Evolutionary conservation across 1,140 invertebrate genomes (phyloP).

Genomic region (Bombus huntii): DNA sequence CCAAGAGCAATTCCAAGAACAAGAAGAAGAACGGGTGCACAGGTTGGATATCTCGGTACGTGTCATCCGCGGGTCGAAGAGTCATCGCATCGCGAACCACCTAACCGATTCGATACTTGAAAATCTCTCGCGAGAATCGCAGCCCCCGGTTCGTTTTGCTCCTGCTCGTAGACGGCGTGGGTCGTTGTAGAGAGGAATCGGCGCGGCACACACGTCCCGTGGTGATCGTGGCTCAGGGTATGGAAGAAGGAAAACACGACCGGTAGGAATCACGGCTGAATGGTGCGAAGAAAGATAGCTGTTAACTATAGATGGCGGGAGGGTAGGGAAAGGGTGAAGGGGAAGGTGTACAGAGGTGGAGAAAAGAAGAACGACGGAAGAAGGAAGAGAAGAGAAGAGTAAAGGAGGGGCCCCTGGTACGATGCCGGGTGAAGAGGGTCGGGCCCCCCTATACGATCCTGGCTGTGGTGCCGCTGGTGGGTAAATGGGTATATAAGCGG

Average conservation of each 20-base stretch:
- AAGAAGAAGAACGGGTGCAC: neutral
- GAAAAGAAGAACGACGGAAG: conserved; percentile 43
- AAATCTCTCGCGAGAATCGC: conserved; percentile 37
- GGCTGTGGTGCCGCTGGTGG: conserved; percentile 65
- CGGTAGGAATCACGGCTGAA: neutral
- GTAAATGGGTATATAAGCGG: conserved; percentile 81
- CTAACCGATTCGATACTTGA: conserved; percentile 41
- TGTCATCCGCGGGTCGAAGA: neutral
- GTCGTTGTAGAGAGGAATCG: conserved; percentile 55
- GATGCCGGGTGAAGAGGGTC: conserved; percentile 55
- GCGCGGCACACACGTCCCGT: neutral
- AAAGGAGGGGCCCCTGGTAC: conserved; percentile 58
- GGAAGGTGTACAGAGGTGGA: conserved; percentile 31
- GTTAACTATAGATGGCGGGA: conserved; percentile 14
- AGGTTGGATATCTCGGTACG: neutral
- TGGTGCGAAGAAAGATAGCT: conserved; percentile 22
- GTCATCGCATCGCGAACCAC: conserved; percentile 2
- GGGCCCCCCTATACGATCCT: conserved; percentile 68
- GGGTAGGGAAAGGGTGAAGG: conserved; percentile 13
- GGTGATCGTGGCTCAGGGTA: neutral
- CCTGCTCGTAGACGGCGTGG: conserved; percentile 41
- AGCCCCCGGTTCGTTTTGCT: conserved; percentile 31
- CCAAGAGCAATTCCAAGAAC: neutral
- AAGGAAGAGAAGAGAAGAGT: conserved; percentile 50
- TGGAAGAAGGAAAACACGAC: conserved; percentile 44